Evolutionary conservation across 2,888 invertebrate species (phyloP), one percentile per base, ranked within the genome.

Genomic region (Spodoptera littoralis): DNA sequence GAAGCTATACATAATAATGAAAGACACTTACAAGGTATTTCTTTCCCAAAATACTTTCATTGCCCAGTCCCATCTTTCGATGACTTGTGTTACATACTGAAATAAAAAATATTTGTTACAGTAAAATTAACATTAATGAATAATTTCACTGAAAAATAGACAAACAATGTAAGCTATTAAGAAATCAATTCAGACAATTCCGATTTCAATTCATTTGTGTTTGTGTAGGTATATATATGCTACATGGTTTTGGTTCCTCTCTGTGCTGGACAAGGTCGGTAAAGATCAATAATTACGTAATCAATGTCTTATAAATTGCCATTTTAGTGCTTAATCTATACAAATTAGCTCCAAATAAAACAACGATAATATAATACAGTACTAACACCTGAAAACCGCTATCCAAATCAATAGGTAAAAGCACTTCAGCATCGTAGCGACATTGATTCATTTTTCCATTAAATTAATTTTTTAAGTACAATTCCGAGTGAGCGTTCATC

Each of bases 401-500:
- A 70, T 60, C 60, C 53, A 73, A 64, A 73, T 59, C 43, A 73
- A 66, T 66, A 70, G 58, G 66, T 66, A 64, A 75, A 66, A 72
- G 48, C 54, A 50, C 60, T 66, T 64, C 64, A 73, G 54, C 73
- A 76, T 76, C 60, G 50, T 76, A 27, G 60, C 60, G 42, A 70
- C 50, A 62, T 70, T 66, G 58, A 56, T 51, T 55, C 59, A 50
- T 62, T 61, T 65, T 66, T 53, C 36, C 55, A 66, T 48, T 51
- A 55, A 46, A 51, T n/a, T 51, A 59, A 65, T 47, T 61, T 57
- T 27, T 63, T 48, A 75, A 53, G 58, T 58, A 13, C 73, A 76
- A 73, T 76, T 76, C 65, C 55, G 42, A 52, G 36, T 30, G 47
- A 53, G 47, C 76, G 41, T 12, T 66, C 76, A 70, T 54, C 64